Conservation (phyloP, 2,113 vertebrate genomes). For the Laticauda colubrina region DNA sequence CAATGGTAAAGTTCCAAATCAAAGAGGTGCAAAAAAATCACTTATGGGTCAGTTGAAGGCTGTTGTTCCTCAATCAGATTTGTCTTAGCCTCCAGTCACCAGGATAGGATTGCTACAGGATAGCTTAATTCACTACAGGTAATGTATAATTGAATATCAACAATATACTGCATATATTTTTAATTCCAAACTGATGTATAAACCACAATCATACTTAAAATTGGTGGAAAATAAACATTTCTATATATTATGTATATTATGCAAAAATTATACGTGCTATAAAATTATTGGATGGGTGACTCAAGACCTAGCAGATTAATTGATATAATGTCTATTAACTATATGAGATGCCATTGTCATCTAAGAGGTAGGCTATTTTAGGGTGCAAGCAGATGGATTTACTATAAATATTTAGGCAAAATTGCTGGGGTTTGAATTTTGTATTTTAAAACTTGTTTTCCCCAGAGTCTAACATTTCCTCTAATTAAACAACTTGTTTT, state of each 20-base stretch:
- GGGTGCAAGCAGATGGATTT: background rate
- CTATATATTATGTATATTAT: no score
- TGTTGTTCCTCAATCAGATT: background rate
- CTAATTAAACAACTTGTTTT: slow-evolving; percentile 58
- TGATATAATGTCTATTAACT: background rate
- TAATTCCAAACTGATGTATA: background rate
- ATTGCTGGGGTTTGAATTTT: slow-evolving; percentile 40
- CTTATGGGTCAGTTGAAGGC: background rate
- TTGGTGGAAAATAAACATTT: background rate
- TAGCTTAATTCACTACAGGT: background rate
- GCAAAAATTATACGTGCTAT: background rate
- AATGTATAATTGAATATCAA: background rate
- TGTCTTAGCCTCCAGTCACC: background rate
- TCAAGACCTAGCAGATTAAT: background rate
- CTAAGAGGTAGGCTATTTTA: background rate
- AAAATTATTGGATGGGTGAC: background rate
- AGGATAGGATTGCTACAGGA: background rate
- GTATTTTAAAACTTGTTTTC: slow-evolving; percentile 18
- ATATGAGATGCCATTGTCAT: background rate
- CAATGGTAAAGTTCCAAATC: background rate
- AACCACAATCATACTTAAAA: background rate
- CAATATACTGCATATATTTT: background rate
- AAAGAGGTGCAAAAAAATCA: background rate
- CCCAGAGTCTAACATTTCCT: slow-evolving; percentile 47
- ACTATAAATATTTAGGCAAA: slow-evolving; percentile 29